Evolutionary conservation across 2,888 invertebrate genomes (phyloP), one percentile per base, ranked within the genome.

Genomic region (Harmothoe impar): DNA sequence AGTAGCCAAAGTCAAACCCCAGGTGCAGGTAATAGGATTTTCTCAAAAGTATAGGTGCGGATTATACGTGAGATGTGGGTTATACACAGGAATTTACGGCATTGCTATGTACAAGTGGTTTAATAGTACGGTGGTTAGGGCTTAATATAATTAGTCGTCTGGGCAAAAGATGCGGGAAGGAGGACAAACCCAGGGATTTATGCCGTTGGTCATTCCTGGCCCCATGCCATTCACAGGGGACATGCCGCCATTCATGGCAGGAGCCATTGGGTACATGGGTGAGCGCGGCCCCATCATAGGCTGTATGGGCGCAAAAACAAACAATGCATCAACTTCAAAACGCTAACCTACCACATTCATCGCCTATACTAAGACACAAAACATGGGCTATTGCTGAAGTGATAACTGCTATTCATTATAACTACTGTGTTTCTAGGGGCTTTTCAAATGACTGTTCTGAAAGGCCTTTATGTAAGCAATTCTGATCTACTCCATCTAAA

Each of bases 151-250:
- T 43, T 43, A 43, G 43, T 43, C 43, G 10, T 43, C 43, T 10
- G 43, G 10, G 15, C 62, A 62, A 62, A 62, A 62, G 29, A 33
- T n/a, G 7, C 1, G 54, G 86, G 31, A 25, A 86, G 0, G 29
- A 20, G 25, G 56, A 86, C 86, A 86, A 86, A 86, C 86, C 86
- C 86, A 86, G 86, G 86, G 56, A 33, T 52, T 52, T 31, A 86
- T 86, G 54, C 86, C 86, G 86, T 31, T 56, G 56, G 25, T 51
- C 86, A 86, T 31, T 15, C 52, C 54, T 54, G 51, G 84, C 43
- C 51, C 51, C 84, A 84, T 84, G 84, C 84, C 84, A 84, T 77
- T 77, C 31, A 77, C 31, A 7, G 86, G 51, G 1, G 20, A 3
- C 84, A 84, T 84, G 84, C 84, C 84, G 84, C 84, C 84, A 29